A percentile compares a stretch with the other conserved stretches of the same genome.
These are phyloP conservation scores for Acestrorhynchus altus DNA, from an alignment of 2,797 vertebrate species.

Conservation along the genomic window DNA sequence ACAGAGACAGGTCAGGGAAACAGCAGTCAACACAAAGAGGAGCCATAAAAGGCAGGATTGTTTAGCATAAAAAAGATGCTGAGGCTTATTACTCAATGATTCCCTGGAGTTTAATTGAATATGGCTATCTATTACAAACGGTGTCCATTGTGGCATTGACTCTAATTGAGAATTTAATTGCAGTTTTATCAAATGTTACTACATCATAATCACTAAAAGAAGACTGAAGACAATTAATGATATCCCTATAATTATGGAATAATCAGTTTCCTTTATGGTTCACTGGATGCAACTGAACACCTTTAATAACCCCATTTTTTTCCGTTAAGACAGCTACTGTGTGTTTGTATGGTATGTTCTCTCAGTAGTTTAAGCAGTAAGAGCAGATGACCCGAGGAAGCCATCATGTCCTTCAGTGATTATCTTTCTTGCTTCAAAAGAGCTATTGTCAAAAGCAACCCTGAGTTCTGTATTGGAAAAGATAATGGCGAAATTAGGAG, in stretches of 20 bases:
- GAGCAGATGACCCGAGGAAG: neutral
- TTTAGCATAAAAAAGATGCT: neutral
- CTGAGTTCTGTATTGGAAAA: conserved; percentile 7
- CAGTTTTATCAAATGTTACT: neutral
- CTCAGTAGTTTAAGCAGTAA: neutral
- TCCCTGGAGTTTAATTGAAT: conserved; percentile 11
- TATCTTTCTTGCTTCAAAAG: conserved; percentile 17
- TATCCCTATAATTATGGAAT: neutral
- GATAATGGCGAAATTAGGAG: neutral
- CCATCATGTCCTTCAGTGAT: neutral
- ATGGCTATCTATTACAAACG: neutral
- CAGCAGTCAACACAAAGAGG: conserved; percentile 10
- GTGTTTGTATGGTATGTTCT: neutral
- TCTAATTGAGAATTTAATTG: neutral
- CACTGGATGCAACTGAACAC: neutral
- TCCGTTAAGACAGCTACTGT: too few relatives aligned
- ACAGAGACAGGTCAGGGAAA: conserved; percentile 1
- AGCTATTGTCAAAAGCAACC: neutral
- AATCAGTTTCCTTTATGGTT: neutral
- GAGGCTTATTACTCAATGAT: neutral
- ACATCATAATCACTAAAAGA: neutral
- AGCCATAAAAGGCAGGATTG: too few relatives aligned
- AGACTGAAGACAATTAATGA: neutral
- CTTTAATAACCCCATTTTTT: neutral
- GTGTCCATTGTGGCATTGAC: neutral